Evolutionary conservation across 2,888 invertebrate species (phyloP).

Genomic region (Marronus borbonicus): DNA sequence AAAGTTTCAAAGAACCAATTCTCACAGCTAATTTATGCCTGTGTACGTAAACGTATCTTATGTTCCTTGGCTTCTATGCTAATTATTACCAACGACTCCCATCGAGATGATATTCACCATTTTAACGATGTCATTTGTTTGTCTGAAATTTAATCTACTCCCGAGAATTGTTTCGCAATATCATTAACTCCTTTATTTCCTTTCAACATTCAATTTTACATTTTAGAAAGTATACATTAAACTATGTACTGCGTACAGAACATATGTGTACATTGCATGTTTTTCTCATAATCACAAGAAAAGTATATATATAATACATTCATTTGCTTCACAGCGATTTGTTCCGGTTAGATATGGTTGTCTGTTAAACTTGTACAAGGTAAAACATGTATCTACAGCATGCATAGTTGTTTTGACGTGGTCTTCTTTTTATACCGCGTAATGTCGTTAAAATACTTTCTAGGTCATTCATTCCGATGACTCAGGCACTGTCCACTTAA

Average conservation of each 20-base stretch:
- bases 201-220: too few species aligned
- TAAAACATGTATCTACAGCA: neutral
- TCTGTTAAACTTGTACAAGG: neutral
- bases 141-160: neutral
- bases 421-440: conserved; percentile 1
- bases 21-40: conserved; percentile 22
- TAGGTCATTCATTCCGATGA: conserved; percentile 39
- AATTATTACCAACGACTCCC: neutral
- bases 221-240: too few species aligned
- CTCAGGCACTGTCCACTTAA: conserved; percentile 34
- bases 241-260: too few species aligned
- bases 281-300: too few species aligned
- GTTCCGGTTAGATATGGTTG: neutral
- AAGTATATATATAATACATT: too few species aligned
- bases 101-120: neutral
- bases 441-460: conserved; percentile 43
- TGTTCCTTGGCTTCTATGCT: neutral
- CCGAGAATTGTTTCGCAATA: neutral
- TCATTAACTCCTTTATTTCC: too few species aligned
- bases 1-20: conserved; percentile 6
- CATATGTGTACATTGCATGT: too few species aligned
- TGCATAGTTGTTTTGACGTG: conserved; percentile 24
- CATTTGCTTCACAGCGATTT: neutral
- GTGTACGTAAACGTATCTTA: neutral
- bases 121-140: neutral